Conservation (phyloP, 2,888 invertebrate species). For the Drosophila neotestacea region DNA sequence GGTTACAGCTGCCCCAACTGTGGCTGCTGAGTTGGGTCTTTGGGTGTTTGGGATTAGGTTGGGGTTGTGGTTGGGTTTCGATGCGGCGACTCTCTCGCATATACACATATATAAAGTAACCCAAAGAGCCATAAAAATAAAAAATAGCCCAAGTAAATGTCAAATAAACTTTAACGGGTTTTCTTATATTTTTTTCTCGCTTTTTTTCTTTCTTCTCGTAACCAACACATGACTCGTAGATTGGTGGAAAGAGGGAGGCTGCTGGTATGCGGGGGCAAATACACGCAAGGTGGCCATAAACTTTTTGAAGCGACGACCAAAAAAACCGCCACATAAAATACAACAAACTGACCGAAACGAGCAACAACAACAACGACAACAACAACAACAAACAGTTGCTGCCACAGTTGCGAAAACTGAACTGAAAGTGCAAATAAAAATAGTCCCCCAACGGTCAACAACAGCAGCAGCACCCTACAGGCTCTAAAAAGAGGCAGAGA, state of each 20-base stretch:
- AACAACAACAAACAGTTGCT: slow-evolving; percentile 40
- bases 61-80: background rate
- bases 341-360: slow-evolving; percentile 71
- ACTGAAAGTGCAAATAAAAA: slow-evolving; percentile 80
- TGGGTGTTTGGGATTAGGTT: background rate
- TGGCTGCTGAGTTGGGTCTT: slow-evolving; percentile 1
- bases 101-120: slow-evolving; percentile 43
- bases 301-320: slow-evolving; percentile 48
- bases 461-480: slow-evolving; percentile 24
- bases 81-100: background rate
- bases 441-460: slow-evolving; percentile 53
- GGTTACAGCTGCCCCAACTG: slow-evolving; percentile 31
- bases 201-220: slow-evolving; percentile 21
- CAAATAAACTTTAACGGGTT: slow-evolving; percentile 82
- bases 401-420: slow-evolving; percentile 78
- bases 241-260: background rate
- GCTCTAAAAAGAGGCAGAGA: background rate
- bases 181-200: slow-evolving; percentile 42
- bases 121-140: slow-evolving; percentile 81
- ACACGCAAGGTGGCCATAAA: slow-evolving; percentile 62
- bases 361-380: slow-evolving; percentile 37
- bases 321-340: slow-evolving; percentile 71
- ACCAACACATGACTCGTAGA: slow-evolving; percentile 21
- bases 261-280: slow-evolving; percentile 4
- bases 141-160: slow-evolving; percentile 82